phyloP scores from a whole-genome alignment of 1,140 invertebrate genomes.

The Doryteuthis pealeii region DNA sequence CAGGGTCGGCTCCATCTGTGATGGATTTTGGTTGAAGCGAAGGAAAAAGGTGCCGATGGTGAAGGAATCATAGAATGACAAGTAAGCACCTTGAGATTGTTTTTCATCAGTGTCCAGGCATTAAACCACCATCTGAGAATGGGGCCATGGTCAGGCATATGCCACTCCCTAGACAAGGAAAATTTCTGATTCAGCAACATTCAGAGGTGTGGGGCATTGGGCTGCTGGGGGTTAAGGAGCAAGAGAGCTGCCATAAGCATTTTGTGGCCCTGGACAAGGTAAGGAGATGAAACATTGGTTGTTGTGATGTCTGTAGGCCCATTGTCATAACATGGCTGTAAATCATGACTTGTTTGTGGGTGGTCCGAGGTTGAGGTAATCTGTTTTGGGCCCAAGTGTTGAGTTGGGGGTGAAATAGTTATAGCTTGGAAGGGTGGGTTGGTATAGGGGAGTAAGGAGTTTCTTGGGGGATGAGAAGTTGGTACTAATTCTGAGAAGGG shows the following conservation, averaged over 20 bases:
- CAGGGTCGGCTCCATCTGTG: not conserved
- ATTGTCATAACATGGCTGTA: not conserved
- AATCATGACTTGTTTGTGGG: not conserved
- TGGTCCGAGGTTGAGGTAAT: not conserved
- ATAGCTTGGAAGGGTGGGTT: not conserved
- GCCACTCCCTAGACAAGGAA: not conserved
- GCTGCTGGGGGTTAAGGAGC: not conserved
- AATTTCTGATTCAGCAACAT: not conserved
- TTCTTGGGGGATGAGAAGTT: not conserved
- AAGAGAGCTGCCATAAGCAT: not conserved
- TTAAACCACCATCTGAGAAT: not conserved
- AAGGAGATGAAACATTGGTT: not conserved
- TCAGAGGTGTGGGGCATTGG: not conserved
- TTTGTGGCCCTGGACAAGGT: not conserved
- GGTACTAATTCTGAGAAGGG: not conserved
- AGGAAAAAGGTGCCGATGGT: not conserved
- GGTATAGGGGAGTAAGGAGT: not conserved
- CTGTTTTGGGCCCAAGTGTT: not conserved
- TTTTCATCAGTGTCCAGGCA: not conserved
- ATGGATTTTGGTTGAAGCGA: not conserved
- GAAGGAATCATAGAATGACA: not conserved
- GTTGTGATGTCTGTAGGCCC: not conserved
- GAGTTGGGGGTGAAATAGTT: not conserved
- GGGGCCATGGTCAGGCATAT: not conserved
- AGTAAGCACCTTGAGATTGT: not conserved